Percentiles rank a stretch among this genome's conserved stretches.
phyloP scores from a whole-genome alignment of 2,888 invertebrate genomes.

The Neoscelio sp. region DNA sequence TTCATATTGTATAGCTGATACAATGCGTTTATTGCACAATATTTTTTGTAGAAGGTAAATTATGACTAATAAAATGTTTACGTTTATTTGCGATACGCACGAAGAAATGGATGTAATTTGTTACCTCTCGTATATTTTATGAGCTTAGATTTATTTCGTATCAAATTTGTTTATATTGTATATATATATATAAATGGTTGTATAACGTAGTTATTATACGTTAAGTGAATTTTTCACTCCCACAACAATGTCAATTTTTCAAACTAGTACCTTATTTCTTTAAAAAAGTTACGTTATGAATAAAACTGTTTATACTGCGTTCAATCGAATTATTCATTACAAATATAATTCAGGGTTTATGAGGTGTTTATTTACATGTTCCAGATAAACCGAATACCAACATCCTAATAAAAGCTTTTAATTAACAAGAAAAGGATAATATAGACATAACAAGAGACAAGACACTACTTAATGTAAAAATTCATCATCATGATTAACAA shows the following conservation, averaged over 20 bases:
- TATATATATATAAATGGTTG: no score
- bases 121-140: not conserved
- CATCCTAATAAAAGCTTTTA: not conserved
- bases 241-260: no score
- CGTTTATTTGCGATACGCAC: slow-evolving; percentile 5
- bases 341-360: no score
- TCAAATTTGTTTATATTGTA: slow-evolving; percentile 25
- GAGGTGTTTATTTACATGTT: slow-evolving; percentile 26
- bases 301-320: no score
- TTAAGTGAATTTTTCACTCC: no score
- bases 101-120: not conserved
- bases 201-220: no score
- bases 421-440: slow-evolving; percentile 29
- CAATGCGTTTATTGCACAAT: slow-evolving; percentile 35
- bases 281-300: no score
- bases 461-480: slow-evolving; percentile 15
- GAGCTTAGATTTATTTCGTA: slow-evolving; percentile 24
- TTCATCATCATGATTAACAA: slow-evolving; percentile 54
- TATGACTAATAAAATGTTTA: slow-evolving; percentile 46
- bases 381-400: no score
- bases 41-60: slow-evolving; percentile 28
- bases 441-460: no score
- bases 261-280: no score
- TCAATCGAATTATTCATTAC: no score
- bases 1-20: slow-evolving; percentile 12